Evolutionary conservation across 2,113 vertebrate species (phyloP).

Genomic region (Oryzias celebensis): DNA sequence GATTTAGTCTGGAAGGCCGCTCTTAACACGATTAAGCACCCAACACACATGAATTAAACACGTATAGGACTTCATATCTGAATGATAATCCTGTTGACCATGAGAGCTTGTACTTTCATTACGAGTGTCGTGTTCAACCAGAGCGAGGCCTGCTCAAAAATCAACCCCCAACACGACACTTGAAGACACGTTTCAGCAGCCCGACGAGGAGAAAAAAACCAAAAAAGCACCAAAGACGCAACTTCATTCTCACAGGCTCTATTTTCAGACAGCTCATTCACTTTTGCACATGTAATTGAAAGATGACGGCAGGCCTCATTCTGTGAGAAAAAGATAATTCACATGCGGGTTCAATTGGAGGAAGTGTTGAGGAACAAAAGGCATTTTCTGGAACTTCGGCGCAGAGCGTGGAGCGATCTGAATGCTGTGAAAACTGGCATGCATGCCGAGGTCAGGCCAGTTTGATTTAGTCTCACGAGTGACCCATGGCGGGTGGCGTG

Average conservation of each 20-base stretch:
- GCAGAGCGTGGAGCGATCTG: slow-evolving; percentile 44
- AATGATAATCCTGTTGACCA: slow-evolving; percentile 67
- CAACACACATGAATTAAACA: slow-evolving; percentile 76
- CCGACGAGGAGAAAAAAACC: background rate
- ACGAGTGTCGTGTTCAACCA: slow-evolving; percentile 38
- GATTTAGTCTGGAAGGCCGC: slow-evolving; percentile 60
- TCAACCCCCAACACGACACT: slow-evolving; percentile 38
- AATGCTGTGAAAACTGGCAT: slow-evolving; percentile 59
- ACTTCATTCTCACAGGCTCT: slow-evolving; percentile 50
- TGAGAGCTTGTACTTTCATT: slow-evolving; percentile 62
- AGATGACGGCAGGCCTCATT: slow-evolving; percentile 57
- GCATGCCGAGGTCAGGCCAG: slow-evolving; percentile 51
- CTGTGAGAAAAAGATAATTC: slow-evolving; percentile 71
- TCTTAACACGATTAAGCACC: slow-evolving; percentile 69
- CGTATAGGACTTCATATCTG: slow-evolving; percentile 55
- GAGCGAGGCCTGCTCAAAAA: slow-evolving; percentile 28
- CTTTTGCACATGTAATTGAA: slow-evolving; percentile 58
- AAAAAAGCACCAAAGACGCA: slow-evolving; percentile 44
- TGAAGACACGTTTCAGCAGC: slow-evolving; percentile 43
- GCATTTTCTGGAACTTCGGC: slow-evolving; percentile 63
- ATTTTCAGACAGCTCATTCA: slow-evolving; percentile 67
- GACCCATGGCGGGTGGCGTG: slow-evolving; percentile 12
- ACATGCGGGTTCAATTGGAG: slow-evolving; percentile 71
- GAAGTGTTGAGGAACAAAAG: slow-evolving; percentile 77
- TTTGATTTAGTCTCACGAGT: slow-evolving; percentile 23